Percentiles rank a stretch among this genome's conserved stretches.
Conservation (phyloP, 2,888 invertebrate genomes). For the Byasa hedistus region DNA sequence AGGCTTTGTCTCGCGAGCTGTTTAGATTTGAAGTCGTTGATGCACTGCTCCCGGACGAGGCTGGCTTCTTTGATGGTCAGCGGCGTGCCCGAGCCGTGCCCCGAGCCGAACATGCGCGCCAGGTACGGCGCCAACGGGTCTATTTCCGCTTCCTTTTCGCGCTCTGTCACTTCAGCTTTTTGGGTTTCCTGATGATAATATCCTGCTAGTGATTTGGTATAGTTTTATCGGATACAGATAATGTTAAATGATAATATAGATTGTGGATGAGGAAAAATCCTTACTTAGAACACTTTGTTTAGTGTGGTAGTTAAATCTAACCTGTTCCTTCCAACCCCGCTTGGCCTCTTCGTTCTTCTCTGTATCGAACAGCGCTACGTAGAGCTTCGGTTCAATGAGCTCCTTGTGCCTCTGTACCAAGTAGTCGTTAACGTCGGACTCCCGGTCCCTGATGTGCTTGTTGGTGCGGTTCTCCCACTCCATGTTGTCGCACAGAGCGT, state of each 20-base stretch:
- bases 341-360: constrained; percentile 76
- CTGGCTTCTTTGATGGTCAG: constrained; percentile 73
- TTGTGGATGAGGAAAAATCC: too few species aligned
- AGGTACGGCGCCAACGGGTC: constrained; percentile 84
- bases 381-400: constrained; percentile 65
- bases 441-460: constrained; percentile 73
- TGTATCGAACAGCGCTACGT: constrained; percentile 75
- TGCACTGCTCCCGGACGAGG: constrained; percentile 78
- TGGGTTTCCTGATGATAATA: constrained; percentile 62
- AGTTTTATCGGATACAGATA: too few species aligned
- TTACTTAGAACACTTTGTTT: too few species aligned
- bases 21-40: constrained; percentile 83
- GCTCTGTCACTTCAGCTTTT: constrained; percentile 74
- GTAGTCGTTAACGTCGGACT: constrained; percentile 67
- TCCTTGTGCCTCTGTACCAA: constrained; percentile 64
- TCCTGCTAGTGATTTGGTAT: too few species aligned
- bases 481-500: constrained; percentile 81
- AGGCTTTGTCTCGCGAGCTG: constrained; percentile 82
- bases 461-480: constrained; percentile 80
- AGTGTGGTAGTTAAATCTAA: too few species aligned
- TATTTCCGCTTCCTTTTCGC: constrained; percentile 81
- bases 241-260: too few species aligned
- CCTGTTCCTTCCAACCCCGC: constrained; percentile 73
- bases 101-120: constrained; percentile 77
- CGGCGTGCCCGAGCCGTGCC: constrained; percentile 54